Conservation (phyloP, 2,797 vertebrate genomes). For the Pteronotus mesoamericanus region DNA sequence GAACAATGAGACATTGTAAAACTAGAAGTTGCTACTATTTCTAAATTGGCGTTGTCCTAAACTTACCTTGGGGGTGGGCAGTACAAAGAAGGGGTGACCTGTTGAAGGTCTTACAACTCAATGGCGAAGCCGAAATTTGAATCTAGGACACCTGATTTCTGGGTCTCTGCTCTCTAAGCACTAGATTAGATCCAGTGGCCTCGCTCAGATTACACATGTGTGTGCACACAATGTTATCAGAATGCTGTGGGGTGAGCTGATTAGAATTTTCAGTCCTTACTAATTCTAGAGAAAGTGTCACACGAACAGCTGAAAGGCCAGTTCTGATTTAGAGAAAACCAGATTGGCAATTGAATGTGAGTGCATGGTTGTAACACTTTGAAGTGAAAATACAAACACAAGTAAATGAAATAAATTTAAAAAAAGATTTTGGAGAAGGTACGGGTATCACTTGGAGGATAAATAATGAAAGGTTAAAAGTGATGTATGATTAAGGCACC, state of each 20-base stretch:
- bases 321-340: constrained; percentile 28
- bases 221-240: background rate
- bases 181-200: constrained; percentile 9
- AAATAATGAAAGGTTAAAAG: background rate
- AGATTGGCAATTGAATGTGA: constrained; percentile 36
- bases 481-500: background rate
- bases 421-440: background rate
- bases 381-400: background rate
- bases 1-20: background rate
- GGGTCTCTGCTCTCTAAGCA: background rate
- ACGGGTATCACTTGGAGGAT: background rate
- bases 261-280: background rate
- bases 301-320: background rate
- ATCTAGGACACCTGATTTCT: background rate
- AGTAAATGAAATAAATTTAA: background rate
- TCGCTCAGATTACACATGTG: background rate
- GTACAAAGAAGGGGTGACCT: background rate
- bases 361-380: background rate
- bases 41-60: background rate
- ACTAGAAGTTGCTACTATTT: background rate
- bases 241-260: background rate
- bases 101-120: background rate
- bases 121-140: background rate
- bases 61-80: background rate
- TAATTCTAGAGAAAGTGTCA: background rate